Evolutionary conservation across 2,797 vertebrate species (phyloP).

Genomic region (Gouania willdenowi): DNA sequence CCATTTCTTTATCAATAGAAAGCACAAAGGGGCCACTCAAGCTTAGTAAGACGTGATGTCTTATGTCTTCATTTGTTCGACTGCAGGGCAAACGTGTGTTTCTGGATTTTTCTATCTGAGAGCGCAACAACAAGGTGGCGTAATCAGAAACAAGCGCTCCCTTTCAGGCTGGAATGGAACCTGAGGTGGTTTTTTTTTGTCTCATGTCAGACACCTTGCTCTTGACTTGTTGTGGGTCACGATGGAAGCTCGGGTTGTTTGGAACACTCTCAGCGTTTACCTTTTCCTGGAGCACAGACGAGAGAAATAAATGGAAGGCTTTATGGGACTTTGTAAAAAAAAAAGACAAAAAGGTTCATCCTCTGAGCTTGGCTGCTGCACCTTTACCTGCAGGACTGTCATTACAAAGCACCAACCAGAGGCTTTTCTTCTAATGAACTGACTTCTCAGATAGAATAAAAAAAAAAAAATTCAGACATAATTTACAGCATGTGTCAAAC

Average conservation of each 20-base stretch:
- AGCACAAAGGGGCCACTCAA: constrained; percentile 65
- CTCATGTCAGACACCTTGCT: constrained; percentile 28
- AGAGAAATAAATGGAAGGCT: neutral
- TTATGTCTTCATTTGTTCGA: constrained; percentile 53
- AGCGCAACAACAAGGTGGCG: constrained; percentile 36
- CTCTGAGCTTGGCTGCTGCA: constrained; percentile 8
- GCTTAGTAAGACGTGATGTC: constrained; percentile 53
- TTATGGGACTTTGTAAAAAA: constrained; percentile 9
- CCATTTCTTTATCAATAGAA: constrained; percentile 52
- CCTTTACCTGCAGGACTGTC: neutral
- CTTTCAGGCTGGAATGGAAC: constrained; percentile 40
- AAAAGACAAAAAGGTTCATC: neutral
- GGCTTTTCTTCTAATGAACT: constrained; percentile 1
- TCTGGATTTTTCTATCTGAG: constrained; percentile 56
- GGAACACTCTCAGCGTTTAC: constrained; percentile 12
- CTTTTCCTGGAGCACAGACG: constrained; percentile 6
- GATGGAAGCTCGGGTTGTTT: constrained; percentile 49
- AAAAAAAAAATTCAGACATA: constrained; percentile 5
- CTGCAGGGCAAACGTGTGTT: constrained; percentile 65
- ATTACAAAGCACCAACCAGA: constrained; percentile 10
- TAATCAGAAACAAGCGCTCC: constrained; percentile 39
- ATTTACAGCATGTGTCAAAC: neutral
- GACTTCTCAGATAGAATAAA: constrained; percentile 14
- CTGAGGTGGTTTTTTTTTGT: constrained; percentile 17
- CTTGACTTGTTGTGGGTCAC: constrained; percentile 10